Base-by-base conservation (phyloP, 2,888 invertebrate genomes). In the Conus canariensis region DNA sequence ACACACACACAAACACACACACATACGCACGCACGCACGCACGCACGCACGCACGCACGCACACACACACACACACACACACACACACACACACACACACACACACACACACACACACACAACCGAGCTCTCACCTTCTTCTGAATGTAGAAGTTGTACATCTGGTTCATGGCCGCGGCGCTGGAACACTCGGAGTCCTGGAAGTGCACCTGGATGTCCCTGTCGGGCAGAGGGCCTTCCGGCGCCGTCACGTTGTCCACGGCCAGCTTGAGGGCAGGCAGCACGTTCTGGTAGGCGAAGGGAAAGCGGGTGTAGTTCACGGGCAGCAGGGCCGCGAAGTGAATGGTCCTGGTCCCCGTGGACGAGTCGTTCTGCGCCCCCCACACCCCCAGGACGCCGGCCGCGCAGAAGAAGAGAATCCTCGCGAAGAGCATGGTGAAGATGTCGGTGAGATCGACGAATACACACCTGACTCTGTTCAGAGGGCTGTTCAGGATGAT, bases 141-240 rank as follows among this genome's bases (percentile, higher is more conserved):
- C n/a, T 59, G 12, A 22, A 91, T 85, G 87, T 90, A 91, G 77
- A 90, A 90, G n/a, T 90, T 88, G 86, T 90, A 90, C 86, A 90
- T 90, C 59, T 88, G 90, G 85, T 91, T 90, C 90, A 90, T 90
- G 12, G 91, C 85, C 16, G 88, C 87, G 1, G 88, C 90, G 16
- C 77, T 85, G 70, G 90, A 88, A 64, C 91, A 91, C 59, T 85
- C 88, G 19, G 91, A 90, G 30, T 91, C 90, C 19, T 77, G 30
- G 85, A 87, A 89, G 83, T 90, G 82, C 14, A 91, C 80, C 58
- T 87, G 70, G 30, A 91, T 90, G 9, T 90, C 59, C 3, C 70
- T 30, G 3, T 82, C 88, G 1, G 74, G 67, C 85, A 91, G 88
- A 22, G 85, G 89, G 14, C 91, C 91, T 12, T 64, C 60, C 0